A percentile compares a stretch with the other conserved stretches of the same genome.
These are phyloP conservation scores for Cryptotermes secundus DNA, from an alignment of 1,140 invertebrate species.

Conservation along the genomic window DNA sequence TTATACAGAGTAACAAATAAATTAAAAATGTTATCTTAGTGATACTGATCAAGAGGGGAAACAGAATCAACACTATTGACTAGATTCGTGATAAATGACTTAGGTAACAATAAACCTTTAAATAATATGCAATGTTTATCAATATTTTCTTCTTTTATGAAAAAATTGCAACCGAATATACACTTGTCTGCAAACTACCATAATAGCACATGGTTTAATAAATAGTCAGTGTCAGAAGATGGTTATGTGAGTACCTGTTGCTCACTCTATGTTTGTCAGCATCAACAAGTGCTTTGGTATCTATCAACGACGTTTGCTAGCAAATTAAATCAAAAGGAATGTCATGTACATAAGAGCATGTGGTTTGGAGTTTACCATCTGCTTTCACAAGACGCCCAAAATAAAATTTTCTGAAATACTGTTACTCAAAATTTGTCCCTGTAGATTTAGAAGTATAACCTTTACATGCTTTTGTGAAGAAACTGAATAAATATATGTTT, in stretches of 20 bases:
- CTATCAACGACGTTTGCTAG: slow-evolving; percentile 10
- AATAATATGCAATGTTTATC: slow-evolving; percentile 31
- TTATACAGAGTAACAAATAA: slow-evolving; percentile 18
- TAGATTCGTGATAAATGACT: slow-evolving; percentile 34
- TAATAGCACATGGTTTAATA: slow-evolving; percentile 29
- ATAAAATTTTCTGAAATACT: background rate
- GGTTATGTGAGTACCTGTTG: background rate
- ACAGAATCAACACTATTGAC: slow-evolving; percentile 33
- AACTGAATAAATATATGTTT: background rate
- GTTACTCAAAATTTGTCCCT: background rate
- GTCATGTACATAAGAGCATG: slow-evolving; percentile 24
- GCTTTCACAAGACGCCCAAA: slow-evolving; percentile 17
- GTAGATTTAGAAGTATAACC: background rate
- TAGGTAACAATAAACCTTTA: slow-evolving; percentile 31
- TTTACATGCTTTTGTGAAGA: background rate
- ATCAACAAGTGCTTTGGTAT: slow-evolving; percentile 26
- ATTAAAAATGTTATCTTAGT: slow-evolving; percentile 11
- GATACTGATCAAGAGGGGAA: background rate
- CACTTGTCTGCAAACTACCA: slow-evolving; percentile 28
- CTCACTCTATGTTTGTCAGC: slow-evolving; percentile 10
- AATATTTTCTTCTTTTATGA: slow-evolving; percentile 20
- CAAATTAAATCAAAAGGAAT: slow-evolving; percentile 20
- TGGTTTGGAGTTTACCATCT: slow-evolving; percentile 20
- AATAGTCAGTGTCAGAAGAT: background rate
- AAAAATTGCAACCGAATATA: slow-evolving; percentile 27